These are phyloP conservation scores for Varecia variegata DNA, from an alignment of 2,797 vertebrate genomes.

Conservation along the genomic window DNA sequence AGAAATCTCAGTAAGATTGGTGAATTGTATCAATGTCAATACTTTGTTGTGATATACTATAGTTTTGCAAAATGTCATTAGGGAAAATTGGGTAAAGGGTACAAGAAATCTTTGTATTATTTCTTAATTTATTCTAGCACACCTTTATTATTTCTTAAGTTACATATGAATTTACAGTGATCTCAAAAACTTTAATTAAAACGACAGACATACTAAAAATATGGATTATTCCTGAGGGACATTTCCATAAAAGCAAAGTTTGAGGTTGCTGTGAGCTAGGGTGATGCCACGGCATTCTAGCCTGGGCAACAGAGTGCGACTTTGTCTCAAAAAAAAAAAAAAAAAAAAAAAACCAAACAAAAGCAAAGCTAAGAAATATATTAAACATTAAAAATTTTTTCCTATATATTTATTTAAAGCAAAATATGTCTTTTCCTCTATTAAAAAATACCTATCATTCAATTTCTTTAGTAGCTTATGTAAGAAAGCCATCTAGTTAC, in stretches of 20 bases:
- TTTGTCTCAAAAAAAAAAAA: no score
- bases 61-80: background rate
- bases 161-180: background rate
- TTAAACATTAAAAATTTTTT: background rate
- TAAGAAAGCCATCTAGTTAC: background rate
- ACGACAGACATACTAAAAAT: background rate
- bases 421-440: background rate
- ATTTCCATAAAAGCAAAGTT: background rate
- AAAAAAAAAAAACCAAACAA: background rate
- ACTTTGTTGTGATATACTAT: background rate
- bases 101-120: background rate
- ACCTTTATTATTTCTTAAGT: background rate
- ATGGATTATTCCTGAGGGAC: background rate
- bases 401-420: background rate
- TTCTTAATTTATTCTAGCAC: background rate
- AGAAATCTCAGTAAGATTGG: background rate
- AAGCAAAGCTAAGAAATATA: constrained; percentile 7
- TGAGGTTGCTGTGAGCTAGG: no score
- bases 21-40: background rate
- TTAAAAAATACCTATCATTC: background rate
- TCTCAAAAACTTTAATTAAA: background rate
- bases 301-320: no score
- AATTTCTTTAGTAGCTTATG: background rate
- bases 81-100: background rate
- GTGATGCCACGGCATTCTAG: no score